Conservation (phyloP, 1,140 invertebrate genomes). For the Brachionus rubens region DNA sequence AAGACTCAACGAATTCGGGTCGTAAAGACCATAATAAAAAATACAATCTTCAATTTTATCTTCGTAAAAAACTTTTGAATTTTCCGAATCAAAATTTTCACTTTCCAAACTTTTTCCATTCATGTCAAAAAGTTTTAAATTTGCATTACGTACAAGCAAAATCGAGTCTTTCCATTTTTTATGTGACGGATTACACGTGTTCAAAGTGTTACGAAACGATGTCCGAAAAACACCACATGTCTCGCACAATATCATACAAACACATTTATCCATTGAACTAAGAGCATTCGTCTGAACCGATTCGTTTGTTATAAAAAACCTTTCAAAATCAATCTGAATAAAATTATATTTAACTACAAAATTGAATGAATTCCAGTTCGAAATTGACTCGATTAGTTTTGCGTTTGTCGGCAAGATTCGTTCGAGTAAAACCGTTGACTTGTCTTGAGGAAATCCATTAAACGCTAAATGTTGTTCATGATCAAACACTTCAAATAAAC, state of each 20-base stretch:
- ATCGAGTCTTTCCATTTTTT: slow-evolving; percentile 25
- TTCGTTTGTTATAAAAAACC: slow-evolving; percentile 30
- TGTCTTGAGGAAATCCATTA: background rate
- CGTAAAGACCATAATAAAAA: slow-evolving; percentile 39
- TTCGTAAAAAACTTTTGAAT: slow-evolving; percentile 7
- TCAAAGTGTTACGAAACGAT: background rate
- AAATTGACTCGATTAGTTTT: slow-evolving; percentile 11
- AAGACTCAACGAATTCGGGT: background rate
- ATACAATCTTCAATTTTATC: slow-evolving; percentile 35
- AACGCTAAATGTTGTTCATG: slow-evolving; percentile 2
- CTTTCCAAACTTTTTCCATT: background rate
- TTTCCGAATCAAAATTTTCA: slow-evolving; percentile 18
- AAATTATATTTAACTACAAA: slow-evolving; percentile 38
- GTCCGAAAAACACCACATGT: slow-evolving; percentile 3
- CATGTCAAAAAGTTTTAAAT: background rate
- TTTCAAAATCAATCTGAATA: slow-evolving; percentile 19
- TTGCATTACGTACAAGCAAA: slow-evolving; percentile 22
- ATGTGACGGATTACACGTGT: background rate
- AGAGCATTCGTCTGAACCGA: background rate
- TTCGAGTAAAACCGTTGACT: background rate
- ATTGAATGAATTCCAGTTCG: slow-evolving; percentile 37
- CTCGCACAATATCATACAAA: slow-evolving; percentile 8
- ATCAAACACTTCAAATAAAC: slow-evolving; percentile 35
- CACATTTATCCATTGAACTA: slow-evolving; percentile 15
- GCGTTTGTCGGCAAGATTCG: background rate